These are phyloP conservation scores for Phyllopteryx taeniolatus DNA, from an alignment of 2,113 vertebrate species.

Conservation along the genomic window DNA sequence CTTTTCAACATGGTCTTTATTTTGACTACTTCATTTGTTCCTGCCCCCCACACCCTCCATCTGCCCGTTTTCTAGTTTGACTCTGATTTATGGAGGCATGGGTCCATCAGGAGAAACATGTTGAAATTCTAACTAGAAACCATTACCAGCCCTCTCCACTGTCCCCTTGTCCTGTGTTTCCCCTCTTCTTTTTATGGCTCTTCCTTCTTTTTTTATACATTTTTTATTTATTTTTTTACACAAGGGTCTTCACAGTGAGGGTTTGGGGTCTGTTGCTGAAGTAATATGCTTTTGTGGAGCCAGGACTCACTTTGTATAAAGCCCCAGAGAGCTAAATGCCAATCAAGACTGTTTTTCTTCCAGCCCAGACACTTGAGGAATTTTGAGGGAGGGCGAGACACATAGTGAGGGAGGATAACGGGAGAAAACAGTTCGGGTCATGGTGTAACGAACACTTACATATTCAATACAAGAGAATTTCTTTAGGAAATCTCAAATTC, in stretches of 20 bases:
- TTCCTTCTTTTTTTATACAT: constrained; percentile 30
- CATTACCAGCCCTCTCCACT: constrained; percentile 53
- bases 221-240: constrained; percentile 50
- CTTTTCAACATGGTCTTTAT: not conserved
- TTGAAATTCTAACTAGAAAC: constrained; percentile 52
- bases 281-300: constrained; percentile 67
- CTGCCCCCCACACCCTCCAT: not conserved
- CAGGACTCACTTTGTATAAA: constrained; percentile 59
- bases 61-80: constrained; percentile 27
- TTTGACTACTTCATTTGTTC: constrained; percentile 30
- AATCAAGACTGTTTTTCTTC: constrained; percentile 71
- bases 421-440: constrained; percentile 25
- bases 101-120: constrained; percentile 53
- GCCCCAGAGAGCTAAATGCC: constrained; percentile 69
- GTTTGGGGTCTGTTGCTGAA: constrained; percentile 63
- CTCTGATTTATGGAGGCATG: constrained; percentile 29
- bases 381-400: constrained; percentile 64
- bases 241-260: constrained; percentile 57
- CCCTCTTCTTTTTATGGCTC: constrained; percentile 27
- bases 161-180: constrained; percentile 32
- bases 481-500: not conserved
- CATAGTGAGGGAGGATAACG: constrained; percentile 36
- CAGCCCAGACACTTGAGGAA: constrained; percentile 66
- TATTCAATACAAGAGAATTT: constrained; percentile 11
- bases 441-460: constrained; percentile 27